These are phyloP conservation scores for Trachops cirrhosus DNA, from an alignment of 2,797 vertebrate species.

Conservation along the genomic window DNA sequence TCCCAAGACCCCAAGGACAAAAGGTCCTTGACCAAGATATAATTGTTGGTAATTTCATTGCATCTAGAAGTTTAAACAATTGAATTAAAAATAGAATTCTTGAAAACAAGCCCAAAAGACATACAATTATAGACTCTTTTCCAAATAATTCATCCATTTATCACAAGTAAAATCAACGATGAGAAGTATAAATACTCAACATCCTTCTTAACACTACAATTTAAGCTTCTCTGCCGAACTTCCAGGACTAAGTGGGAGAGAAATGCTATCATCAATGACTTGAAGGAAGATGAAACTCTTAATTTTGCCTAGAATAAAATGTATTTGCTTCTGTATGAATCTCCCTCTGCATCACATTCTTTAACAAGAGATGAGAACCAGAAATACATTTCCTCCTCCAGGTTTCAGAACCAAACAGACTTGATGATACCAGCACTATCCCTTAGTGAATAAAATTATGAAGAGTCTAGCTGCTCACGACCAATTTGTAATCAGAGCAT, in stretches of 20 bases:
- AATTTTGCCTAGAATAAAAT: conserved; percentile 54
- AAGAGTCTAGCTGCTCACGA: conserved; percentile 70
- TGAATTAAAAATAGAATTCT: conserved; percentile 37
- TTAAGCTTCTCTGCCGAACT: neutral
- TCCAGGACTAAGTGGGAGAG: neutral
- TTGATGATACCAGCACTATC: conserved; percentile 48
- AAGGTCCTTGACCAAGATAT: neutral
- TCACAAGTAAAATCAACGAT: conserved; percentile 42
- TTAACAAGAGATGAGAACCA: conserved; percentile 49
- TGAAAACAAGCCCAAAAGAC: neutral
- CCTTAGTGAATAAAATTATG: conserved; percentile 53
- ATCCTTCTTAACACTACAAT: neutral
- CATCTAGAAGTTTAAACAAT: neutral
- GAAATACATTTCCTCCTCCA: conserved; percentile 49
- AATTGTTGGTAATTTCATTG: neutral
- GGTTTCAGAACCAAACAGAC: conserved; percentile 45
- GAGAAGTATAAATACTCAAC: neutral
- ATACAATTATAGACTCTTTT: conserved; percentile 16
- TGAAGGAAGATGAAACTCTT: conserved; percentile 41
- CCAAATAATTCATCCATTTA: conserved; percentile 23
- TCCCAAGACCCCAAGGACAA: neutral
- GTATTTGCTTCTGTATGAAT: conserved; percentile 4
- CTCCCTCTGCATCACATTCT: neutral
- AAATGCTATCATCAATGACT: neutral
- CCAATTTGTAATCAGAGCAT: conserved; percentile 67